These are phyloP conservation scores for Amaurobius ferox DNA, from an alignment of 2,888 invertebrate genomes.

Conservation along the genomic window DNA sequence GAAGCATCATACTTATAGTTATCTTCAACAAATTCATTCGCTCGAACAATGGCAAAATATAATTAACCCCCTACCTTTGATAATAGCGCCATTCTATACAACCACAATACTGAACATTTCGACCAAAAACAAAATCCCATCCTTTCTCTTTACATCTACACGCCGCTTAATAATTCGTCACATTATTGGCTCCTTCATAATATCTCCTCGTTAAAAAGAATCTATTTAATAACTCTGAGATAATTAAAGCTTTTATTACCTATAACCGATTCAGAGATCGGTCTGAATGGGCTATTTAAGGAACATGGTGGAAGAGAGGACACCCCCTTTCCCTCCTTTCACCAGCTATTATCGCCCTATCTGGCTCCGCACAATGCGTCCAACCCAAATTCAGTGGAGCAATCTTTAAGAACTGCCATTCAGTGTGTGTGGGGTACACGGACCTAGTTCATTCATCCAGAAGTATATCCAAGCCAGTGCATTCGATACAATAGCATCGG, in stretches of 20 bases:
- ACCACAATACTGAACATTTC: background rate
- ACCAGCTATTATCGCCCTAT: slow-evolving; percentile 56
- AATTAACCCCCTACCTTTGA: background rate
- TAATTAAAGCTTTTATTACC: slow-evolving; percentile 71
- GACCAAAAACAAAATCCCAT: background rate
- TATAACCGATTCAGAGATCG: slow-evolving; percentile 60
- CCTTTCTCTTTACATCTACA: background rate
- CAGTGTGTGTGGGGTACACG: slow-evolving; percentile 36
- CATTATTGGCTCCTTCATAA: background rate
- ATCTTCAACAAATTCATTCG: too few relatives aligned
- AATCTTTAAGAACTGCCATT: slow-evolving; percentile 57
- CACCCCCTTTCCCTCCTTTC: background rate
- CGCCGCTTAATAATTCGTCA: slow-evolving; percentile 3
- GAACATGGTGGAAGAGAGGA: slow-evolving; percentile 33
- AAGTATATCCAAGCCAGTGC: slow-evolving; percentile 43
- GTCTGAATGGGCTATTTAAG: slow-evolving; percentile 64
- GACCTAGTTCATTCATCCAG: slow-evolving; percentile 40
- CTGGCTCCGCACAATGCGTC: slow-evolving; percentile 40
- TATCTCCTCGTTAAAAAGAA: slow-evolving; percentile 61
- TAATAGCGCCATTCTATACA: background rate
- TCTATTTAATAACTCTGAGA: slow-evolving; percentile 63
- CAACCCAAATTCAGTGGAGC: slow-evolving; percentile 23
- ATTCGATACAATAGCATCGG: slow-evolving; percentile 54
- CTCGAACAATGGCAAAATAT: background rate
- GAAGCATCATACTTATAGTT: too few relatives aligned